Base-by-base conservation (phyloP, 2,113 vertebrate genomes). In the Amazona guildingii region DNA sequence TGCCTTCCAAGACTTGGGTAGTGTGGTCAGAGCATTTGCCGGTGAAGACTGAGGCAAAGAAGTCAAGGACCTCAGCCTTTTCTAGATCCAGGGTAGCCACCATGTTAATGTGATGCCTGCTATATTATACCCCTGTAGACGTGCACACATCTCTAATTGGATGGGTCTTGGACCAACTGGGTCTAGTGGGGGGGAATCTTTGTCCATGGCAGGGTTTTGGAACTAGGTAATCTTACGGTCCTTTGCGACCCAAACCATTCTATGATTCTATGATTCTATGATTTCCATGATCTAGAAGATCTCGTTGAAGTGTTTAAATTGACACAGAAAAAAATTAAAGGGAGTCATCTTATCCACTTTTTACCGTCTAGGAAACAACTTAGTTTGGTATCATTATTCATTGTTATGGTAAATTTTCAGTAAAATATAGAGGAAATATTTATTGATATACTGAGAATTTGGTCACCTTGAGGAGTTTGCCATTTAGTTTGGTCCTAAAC, bases 361-460 rank as follows among this genome's bases (percentile, higher is more conserved):
- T 68, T 67, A 75, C 39, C 76, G 73, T 52, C 41, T 41, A 83
- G 21, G 76, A 94, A 80, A 68, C n/a, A 74, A 48, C 15, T 86
- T 62, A 89, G 88, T 83, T 87, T 76, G 37, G 7, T 51, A 74
- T 44, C 19, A 43, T 83, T 59, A 33, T 74, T 68, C 35, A 29
- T 35, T 51, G 20, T 37, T 77, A 54, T 86, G 24, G 28, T 62
- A 95, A 78, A 91, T 88, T 76, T 92, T 52, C 48, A 77, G 31
- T 83, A 95, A 95, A 91, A 94, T 88, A 31, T 44, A 95, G 57
- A 63, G 28, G 74, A 92, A 92, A 88, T 70, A 54, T 52, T 43
- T 64, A 20, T 59, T 70, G 33, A 57, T 25, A 35, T 33, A 54
- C 15, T 33, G 28, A 69, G 41, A 94, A 81, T 88, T 57, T 83